These are phyloP conservation scores for Pollimyrus isidori DNA, from an alignment of 2,113 vertebrate species.

Conservation along the genomic window DNA sequence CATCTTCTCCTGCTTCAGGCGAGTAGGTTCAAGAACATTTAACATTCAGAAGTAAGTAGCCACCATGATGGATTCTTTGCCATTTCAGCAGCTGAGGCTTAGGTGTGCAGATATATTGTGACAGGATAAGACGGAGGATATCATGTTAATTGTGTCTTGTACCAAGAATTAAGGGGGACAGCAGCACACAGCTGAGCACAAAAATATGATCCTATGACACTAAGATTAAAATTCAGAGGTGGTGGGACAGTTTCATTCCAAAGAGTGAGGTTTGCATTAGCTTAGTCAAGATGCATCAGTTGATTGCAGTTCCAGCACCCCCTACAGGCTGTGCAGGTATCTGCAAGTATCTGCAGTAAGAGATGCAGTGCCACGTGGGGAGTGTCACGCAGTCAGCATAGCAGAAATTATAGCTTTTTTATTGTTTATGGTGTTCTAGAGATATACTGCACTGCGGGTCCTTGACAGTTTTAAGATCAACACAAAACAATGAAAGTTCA, in stretches of 20 bases:
- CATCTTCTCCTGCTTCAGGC: background rate
- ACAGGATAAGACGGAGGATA: background rate
- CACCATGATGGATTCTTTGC: background rate
- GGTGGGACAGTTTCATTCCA: background rate
- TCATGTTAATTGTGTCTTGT: background rate
- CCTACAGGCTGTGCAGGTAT: background rate
- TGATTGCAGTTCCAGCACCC: background rate
- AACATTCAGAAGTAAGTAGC: background rate
- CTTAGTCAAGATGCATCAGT: background rate
- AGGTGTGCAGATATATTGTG: background rate
- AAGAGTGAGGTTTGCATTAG: background rate
- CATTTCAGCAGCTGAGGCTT: background rate
- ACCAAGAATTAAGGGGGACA: background rate
- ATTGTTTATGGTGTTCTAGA: background rate
- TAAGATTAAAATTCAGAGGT: background rate
- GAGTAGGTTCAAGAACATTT: background rate
- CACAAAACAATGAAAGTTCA: background rate
- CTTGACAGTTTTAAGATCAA: background rate
- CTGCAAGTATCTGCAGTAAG: background rate
- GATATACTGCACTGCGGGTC: background rate
- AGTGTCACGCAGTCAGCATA: background rate
- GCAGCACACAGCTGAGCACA: background rate
- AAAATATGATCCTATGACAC: background rate
- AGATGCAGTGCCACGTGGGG: background rate
- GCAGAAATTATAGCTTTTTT: background rate